Percentiles rank a stretch among this genome's conserved stretches.
Conservation (phyloP, 1,140 invertebrate species). For the Diorhabda elongata region DNA sequence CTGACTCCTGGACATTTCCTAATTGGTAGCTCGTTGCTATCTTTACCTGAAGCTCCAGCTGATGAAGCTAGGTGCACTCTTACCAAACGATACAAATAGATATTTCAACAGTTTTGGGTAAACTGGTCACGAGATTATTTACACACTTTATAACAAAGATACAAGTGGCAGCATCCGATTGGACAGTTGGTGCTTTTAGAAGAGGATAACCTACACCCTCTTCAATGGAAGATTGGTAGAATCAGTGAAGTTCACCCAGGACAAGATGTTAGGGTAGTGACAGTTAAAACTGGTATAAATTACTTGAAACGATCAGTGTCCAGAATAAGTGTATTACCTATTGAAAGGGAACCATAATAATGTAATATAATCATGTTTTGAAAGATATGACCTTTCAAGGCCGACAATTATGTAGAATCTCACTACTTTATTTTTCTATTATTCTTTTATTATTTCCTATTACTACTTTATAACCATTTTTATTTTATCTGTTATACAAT, state of each 20-base stretch:
- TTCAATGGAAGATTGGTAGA: conserved; percentile 6
- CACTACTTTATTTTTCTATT: too few species aligned
- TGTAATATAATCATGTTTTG: too few species aligned
- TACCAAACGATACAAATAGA: conserved; percentile 14
- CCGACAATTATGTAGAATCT: too few species aligned
- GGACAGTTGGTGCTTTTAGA: neutral
- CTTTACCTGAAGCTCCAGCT: conserved; percentile 26
- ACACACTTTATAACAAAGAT: conserved; percentile 8
- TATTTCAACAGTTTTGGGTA: conserved; percentile 28
- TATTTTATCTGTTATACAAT: too few species aligned
- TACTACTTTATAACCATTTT: too few species aligned
- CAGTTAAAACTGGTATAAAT: conserved; percentile 11
- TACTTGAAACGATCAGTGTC: conserved; percentile 8
- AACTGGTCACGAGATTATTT: conserved; percentile 28
- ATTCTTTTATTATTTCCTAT: too few species aligned
- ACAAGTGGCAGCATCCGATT: neutral
- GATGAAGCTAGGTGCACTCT: neutral
- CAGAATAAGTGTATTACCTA: neutral
- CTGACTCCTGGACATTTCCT: conserved; percentile 46
- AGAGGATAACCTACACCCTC: neutral
- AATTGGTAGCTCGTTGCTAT: conserved; percentile 36
- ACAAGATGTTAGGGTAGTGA: conserved; percentile 22
- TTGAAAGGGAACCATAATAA: neutral
- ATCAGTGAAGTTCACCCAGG: conserved; percentile 11
- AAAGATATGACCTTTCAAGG: too few species aligned